Evolutionary conservation across 2,888 invertebrate genomes (phyloP), one percentile per base, ranked within the genome.

Genomic region (Zygothrica quintamaculata): DNA sequence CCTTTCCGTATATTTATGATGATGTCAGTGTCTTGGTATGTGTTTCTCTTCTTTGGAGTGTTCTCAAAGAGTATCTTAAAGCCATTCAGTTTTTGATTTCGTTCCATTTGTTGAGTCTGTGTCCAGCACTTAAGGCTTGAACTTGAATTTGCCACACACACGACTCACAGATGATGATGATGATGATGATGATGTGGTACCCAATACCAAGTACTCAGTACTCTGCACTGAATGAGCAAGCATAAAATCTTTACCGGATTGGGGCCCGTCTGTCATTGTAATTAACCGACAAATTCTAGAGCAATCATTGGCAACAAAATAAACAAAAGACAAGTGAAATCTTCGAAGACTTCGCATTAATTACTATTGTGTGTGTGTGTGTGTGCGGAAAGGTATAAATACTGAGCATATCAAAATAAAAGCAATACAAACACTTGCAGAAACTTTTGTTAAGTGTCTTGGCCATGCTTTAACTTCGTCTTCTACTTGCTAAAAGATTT

Each of bases 231-330:
- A 42, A 85, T 78, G 76, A 77, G 26, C 56, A 51, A 46, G 66
- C 74, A 60, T 2, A 67, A 52, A 59, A 57, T 43, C 33, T 48
- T 31, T 34, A 15, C 8, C 37, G 26, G 31, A 53, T 39, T 46
- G 59, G 15, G 26, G n/a, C 33, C 55, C 29, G 42, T 47, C 51
- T 48, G 37, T 67, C 56, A 61, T 55, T 55, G 60, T 69, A 74
- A 71, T 80, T 74, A 84, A 69, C 70, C 66, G 65, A 71, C 77
- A 82, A 78, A 78, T 82, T 77, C 84, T 84, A 84, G 81, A 87
- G 81, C 87, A 84, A 66, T 71, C 69, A 68, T 68, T 66, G 64
- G 60, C 59, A 62, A 48, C 46, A 61, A 56, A 60, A 57, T 55
- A 18, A 58, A 65, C 26, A 47, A 65, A 65, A 87, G 84, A 85